Conservation (phyloP, 2,797 vertebrate genomes). For the Acrocephalus scirpaceus region DNA sequence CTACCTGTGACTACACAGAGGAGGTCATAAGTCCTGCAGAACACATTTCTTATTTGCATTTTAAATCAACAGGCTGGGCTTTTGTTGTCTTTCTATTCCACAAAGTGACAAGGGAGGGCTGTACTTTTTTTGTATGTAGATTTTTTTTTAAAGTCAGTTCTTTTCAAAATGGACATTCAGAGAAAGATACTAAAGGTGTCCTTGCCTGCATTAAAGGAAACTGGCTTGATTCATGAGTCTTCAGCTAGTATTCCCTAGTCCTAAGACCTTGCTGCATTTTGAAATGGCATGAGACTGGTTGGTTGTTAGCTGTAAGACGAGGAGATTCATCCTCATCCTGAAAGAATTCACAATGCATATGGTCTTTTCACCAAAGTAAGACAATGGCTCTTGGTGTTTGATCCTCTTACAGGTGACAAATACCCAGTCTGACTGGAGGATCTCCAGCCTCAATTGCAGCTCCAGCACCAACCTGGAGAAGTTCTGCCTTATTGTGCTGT, state of each 20-base stretch:
- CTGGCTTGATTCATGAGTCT: neutral
- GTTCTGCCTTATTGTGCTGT: neutral
- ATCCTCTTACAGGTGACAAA: neutral
- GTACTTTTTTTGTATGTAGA: neutral
- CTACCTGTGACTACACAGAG: neutral
- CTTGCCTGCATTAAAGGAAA: neutral
- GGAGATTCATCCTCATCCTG: neutral
- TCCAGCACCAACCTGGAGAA: neutral
- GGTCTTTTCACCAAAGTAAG: neutral
- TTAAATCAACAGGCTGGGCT: constrained; percentile 35
- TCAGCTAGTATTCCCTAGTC: neutral
- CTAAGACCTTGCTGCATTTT: neutral
- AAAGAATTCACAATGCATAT: neutral
- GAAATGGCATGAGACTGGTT: neutral
- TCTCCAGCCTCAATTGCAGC: neutral
- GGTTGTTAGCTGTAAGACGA: neutral
- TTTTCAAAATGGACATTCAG: neutral
- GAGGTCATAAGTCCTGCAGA: neutral
- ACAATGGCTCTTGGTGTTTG: neutral
- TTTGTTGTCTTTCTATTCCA: constrained; percentile 15
- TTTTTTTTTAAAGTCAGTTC: neutral
- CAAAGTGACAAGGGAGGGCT: neutral
- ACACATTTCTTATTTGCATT: constrained; percentile 38
- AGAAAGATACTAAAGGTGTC: neutral
- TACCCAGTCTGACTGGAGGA: neutral